Percentiles rank a stretch among this genome's conserved stretches.
Conservation (phyloP, 2,797 vertebrate species). For the Chelmon rostratus region DNA sequence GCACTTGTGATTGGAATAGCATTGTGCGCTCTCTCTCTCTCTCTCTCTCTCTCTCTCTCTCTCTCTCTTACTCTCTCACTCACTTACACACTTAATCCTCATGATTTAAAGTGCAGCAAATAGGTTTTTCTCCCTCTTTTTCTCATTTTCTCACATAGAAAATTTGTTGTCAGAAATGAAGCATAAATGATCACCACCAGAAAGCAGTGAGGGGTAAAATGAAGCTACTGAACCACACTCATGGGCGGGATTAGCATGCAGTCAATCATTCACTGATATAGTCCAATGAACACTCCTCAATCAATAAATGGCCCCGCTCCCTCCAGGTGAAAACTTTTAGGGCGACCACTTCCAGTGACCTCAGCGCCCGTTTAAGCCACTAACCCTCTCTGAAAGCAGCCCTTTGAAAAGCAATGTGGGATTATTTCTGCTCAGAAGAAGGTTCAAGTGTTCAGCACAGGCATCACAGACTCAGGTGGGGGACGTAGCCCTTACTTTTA, state of each 20-base stretch:
- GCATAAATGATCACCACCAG: constrained; percentile 81
- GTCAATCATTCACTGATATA: constrained; percentile 83
- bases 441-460: not conserved
- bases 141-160: constrained; percentile 75
- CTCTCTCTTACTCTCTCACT: constrained; percentile 42
- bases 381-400: constrained; percentile 36
- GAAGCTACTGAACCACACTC: constrained; percentile 78
- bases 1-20: constrained; percentile 72
- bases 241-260: constrained; percentile 80
- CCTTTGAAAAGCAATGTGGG: constrained; percentile 44
- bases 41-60: constrained; percentile 50
- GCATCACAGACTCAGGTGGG: not conserved
- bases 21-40: constrained; percentile 54
- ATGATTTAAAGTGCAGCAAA: constrained; percentile 82
- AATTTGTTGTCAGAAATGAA: constrained; percentile 82
- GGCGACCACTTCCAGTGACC: constrained; percentile 61
- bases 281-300: constrained; percentile 79
- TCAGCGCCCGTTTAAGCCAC: constrained; percentile 52
- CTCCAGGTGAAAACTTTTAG: constrained; percentile 74
- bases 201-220: constrained; percentile 80
- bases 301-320: constrained; percentile 75
- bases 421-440: constrained; percentile 57
- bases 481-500: not conserved
- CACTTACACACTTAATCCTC: constrained; percentile 79
- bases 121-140: constrained; percentile 70